Evolutionary conservation across 2,888 invertebrate species (phyloP).

Genomic region (Leucophenga montana): DNA sequence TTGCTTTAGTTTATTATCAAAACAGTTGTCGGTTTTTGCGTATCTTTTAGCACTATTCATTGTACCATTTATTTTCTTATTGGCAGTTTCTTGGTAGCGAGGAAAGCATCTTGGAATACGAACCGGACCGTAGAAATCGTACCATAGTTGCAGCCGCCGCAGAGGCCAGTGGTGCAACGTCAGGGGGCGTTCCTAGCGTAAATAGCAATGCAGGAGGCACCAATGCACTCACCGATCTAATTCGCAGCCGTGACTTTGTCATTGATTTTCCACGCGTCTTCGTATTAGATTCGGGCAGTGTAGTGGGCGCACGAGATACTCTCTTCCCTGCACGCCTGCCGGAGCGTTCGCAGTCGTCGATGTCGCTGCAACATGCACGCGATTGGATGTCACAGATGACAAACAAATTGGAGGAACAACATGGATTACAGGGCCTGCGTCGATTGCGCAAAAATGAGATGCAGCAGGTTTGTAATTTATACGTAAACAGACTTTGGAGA

Average conservation of each 20-base stretch:
- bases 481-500: not conserved
- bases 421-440: slow-evolving; percentile 53
- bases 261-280: slow-evolving; percentile 68
- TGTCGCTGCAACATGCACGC: slow-evolving; percentile 63
- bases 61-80: too few species aligned
- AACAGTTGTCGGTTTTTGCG: too few species aligned
- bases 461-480: slow-evolving; percentile 56
- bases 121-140: slow-evolving; percentile 68
- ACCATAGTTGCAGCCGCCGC: not conserved
- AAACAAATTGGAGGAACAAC: slow-evolving; percentile 69
- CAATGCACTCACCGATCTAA: slow-evolving; percentile 58
- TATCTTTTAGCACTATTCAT: too few species aligned
- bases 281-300: slow-evolving; percentile 60
- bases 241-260: slow-evolving; percentile 68
- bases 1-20: too few species aligned
- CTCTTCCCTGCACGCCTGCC: slow-evolving; percentile 60
- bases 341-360: slow-evolving; percentile 70
- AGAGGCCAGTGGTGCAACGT: slow-evolving; percentile 8
- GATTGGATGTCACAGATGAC: slow-evolving; percentile 62
- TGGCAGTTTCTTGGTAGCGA: slow-evolving; percentile 86
- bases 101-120: slow-evolving; percentile 86
- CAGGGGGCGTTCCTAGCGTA: not conserved
- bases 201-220: slow-evolving; percentile 32
- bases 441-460: slow-evolving; percentile 61
- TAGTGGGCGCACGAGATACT: slow-evolving; percentile 57